A percentile compares a stretch with the other conserved stretches of the same genome.
Evolutionary conservation across 2,888 invertebrate genomes (phyloP).

Genomic region (Linnaemya vulpina): DNA sequence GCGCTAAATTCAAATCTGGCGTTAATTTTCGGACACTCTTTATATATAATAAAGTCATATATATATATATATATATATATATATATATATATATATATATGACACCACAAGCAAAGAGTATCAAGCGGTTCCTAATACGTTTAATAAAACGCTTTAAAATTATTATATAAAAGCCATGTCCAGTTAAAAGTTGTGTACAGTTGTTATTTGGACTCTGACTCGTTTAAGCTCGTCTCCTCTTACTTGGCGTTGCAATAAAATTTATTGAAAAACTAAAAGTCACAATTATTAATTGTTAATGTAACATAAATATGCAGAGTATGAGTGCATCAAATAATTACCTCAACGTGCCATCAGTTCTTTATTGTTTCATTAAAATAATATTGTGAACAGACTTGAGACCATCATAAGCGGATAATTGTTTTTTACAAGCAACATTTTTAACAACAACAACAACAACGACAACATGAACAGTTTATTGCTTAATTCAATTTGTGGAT

Average conservation of each 20-base stretch:
- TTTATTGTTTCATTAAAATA: slow-evolving; percentile 33
- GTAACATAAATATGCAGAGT: neutral
- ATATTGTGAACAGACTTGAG: neutral
- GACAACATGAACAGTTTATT: slow-evolving; percentile 40
- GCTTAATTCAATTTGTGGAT: slow-evolving; percentile 50
- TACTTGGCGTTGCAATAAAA: neutral
- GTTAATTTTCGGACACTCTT: too few species aligned
- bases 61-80: too few species aligned
- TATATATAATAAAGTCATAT: too few species aligned
- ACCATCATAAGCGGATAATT: neutral
- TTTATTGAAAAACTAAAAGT: slow-evolving; percentile 5
- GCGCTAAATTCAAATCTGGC: too few species aligned
- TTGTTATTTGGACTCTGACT: slow-evolving; percentile 18
- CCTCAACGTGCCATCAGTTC: slow-evolving; percentile 29
- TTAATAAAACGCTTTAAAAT: neutral
- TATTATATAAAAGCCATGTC: slow-evolving; percentile 30
- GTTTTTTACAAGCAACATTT: neutral
- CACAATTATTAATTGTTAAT: neutral
- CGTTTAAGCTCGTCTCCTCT: neutral
- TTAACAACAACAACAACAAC: neutral
- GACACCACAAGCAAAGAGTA: neutral
- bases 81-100: neutral
- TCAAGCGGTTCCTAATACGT: neutral
- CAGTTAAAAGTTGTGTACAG: slow-evolving; percentile 6
- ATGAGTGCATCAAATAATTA: slow-evolving; percentile 42